phyloP scores from a whole-genome alignment of 2,888 invertebrate genomes.

The Pardosa pseudoannulata region DNA sequence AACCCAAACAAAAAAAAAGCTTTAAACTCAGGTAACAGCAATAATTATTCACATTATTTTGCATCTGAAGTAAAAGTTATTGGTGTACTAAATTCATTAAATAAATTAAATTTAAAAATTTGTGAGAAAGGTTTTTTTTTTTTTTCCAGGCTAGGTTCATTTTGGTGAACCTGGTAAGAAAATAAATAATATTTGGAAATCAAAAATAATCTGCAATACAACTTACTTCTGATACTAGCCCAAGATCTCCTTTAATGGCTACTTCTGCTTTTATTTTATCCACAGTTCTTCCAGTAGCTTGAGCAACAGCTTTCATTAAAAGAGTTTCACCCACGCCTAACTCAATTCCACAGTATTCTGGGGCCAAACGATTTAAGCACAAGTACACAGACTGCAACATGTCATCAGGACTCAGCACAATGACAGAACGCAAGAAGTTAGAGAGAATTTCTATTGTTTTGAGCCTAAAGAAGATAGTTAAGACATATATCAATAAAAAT shows the following conservation, averaged over 20 bases:
- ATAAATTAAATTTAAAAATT: no score
- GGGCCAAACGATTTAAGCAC: constrained; percentile 96
- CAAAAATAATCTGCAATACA: no score
- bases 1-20: no score
- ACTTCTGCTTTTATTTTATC: constrained; percentile 88
- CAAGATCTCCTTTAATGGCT: constrained; percentile 89
- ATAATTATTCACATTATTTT: no score
- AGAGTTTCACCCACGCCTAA: constrained; percentile 96
- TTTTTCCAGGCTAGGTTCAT: no score
- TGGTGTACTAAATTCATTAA: no score
- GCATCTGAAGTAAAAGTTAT: no score
- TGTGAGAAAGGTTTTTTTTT: no score
- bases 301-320: constrained; percentile 94
- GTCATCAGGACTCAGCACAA: constrained; percentile 91
- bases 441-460: constrained; percentile 93
- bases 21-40: no score
- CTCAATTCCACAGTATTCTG: constrained; percentile 95
- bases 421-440: constrained; percentile 94
- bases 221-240: constrained; percentile 91
- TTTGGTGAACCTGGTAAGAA: no score
- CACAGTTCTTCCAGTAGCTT: constrained; percentile 89
- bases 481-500: no score
- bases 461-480: constrained; percentile 83
- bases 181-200: no score
- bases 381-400: constrained; percentile 92